Conservation (phyloP, 2,113 vertebrate species). For the Plotosus lineatus region DNA sequence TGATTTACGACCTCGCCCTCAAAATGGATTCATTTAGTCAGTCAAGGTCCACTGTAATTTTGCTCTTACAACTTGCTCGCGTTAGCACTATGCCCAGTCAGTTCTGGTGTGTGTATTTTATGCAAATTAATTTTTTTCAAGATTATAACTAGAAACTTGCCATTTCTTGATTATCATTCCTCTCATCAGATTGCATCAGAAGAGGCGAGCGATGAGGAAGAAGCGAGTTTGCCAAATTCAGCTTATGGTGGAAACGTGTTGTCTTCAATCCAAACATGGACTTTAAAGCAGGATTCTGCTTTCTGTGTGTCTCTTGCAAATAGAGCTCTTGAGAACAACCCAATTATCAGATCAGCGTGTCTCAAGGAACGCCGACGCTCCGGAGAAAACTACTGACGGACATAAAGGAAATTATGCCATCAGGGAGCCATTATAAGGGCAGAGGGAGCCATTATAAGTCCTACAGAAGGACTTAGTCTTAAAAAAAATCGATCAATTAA, state of each 20-base stretch:
- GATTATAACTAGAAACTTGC: background rate
- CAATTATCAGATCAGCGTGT: constrained; percentile 27
- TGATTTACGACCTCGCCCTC: no score
- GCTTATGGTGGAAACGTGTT: constrained; percentile 11
- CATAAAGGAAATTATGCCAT: constrained; percentile 40
- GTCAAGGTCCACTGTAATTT: no score
- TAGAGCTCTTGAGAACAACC: constrained; percentile 32
- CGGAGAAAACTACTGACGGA: constrained; percentile 23
- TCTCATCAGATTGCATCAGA: constrained; percentile 4
- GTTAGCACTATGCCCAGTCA: background rate
- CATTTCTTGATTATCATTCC: background rate
- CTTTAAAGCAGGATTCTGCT: constrained; percentile 28
- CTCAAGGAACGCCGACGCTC: background rate
- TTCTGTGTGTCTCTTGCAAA: constrained; percentile 14
- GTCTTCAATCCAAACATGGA: constrained; percentile 15
- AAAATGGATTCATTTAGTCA: no score
- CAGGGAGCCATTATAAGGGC: constrained; percentile 4
- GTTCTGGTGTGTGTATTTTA: background rate
- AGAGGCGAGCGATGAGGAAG: background rate
- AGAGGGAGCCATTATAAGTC: constrained; percentile 4
- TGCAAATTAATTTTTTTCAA: background rate
- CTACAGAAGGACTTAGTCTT: background rate
- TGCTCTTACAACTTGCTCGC: no score
- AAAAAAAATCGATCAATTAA: background rate
- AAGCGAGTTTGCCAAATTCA: constrained; percentile 1